Evolutionary conservation across 1,140 invertebrate species (phyloP), one percentile per base, ranked within the genome.

Genomic region (Scaptomyza pallida): DNA sequence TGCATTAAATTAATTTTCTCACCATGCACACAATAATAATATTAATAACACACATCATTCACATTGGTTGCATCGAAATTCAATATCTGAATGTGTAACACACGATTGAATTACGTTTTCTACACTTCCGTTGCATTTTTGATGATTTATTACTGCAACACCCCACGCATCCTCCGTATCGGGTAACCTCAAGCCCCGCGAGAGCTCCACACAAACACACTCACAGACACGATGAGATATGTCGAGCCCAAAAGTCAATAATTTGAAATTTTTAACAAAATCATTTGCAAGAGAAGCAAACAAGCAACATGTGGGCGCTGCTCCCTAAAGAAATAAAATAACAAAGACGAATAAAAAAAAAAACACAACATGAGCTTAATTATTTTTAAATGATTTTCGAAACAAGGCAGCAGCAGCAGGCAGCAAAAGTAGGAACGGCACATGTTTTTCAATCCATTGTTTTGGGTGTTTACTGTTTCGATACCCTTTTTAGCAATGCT

Each of bases 311-410:
- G 33, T 37, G 33, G 33, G 33, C 33, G n/a, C 26, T 30, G 26
- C 26, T 30, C 26, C 26, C 26, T 9, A 43, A 43, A 9, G 16
- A 17, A 17, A 16, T 16, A 41, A 16, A 16, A n/a, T n/a, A n/a
- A 6, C 2, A 16, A 43, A 8, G 15, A 54, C 12, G 19, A 52
- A 52, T 45, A 50, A 43, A 1, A 19, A 54, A 5, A 52, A 52
- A 52, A 52, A 56, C 55, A 44, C 57, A 67, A 78, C 75, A 85
- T 75, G 75, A 74, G 76, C 76, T 80, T 83, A 83, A 83, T 83
- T 83, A 80, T 79, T 83, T 79, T 65, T 72, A 83, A 83, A 85
- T 85, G 80, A 82, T 82, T 82, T 72, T 41, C 60, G 19, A 71
- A 54, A 43, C 9, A 30, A n/a, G 21, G 21, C 21, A 26, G 23